Base-by-base conservation (phyloP, 2,113 vertebrate species). In the Sisor rabdophorus region DNA sequence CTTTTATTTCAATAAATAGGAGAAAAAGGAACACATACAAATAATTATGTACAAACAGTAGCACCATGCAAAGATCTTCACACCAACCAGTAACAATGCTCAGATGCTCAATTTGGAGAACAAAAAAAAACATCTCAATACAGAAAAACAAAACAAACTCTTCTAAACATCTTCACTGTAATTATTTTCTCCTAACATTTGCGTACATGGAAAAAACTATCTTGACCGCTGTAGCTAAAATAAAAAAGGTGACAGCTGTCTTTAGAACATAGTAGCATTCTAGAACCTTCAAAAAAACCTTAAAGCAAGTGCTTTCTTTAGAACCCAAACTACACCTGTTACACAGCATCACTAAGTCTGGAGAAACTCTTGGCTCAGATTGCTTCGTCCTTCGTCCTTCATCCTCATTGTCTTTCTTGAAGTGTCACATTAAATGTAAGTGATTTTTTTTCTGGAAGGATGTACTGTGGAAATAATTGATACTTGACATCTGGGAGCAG, bases 1-100 rank as follows among this genome's bases (percentile, higher is more conserved):
- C 58, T 84, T 84, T 81, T 71, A 71, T 84, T 67, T 26, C 74
- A 77, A 79, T 81, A 71, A 77, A 81, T 79, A 79, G 30, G 19
- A 67, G 74, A 71, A 63, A 74, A 65, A 67, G 65, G 70, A 15
- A 74, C 61, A 80, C 26, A 73, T 22, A 47, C 68, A 73, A 67
- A n/a, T n/a, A n/a, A 40, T 59, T 74, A 58, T 71, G 16, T 79
- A 73, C 74, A 81, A 72, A 80, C 65, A 81, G 65, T 77, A 79
- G 73, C 73, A 83, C 73, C 74, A 79, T 81, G 73, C 76, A 44
- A 79, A 53, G 61, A 59, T 77, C 19, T 71, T 71, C n/a, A 75
- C 40, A 77, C 64, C 26, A 65, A 55, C 59, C 50, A 73, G 59
- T 53, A 71, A 71, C 20, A 64, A 76, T 9, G 24, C 54, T 50